These are phyloP conservation scores for Furnarius figulus DNA, from an alignment of 2,113 vertebrate genomes.

Conservation along the genomic window DNA sequence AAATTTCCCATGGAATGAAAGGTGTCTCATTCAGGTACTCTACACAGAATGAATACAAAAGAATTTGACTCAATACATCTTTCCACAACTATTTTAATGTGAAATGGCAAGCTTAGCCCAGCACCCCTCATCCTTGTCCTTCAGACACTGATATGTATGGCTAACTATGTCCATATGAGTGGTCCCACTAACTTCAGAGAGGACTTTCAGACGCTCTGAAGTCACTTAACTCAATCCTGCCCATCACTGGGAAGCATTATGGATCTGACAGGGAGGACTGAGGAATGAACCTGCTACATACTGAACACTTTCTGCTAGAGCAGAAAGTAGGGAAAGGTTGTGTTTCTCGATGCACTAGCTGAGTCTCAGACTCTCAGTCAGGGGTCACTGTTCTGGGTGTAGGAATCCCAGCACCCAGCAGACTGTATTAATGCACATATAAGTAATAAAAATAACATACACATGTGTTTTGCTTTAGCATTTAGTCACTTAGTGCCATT, in stretches of 20 bases:
- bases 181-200: constrained; percentile 4
- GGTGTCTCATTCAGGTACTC: background rate
- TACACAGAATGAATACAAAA: background rate
- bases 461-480: background rate
- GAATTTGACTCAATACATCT: background rate
- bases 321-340: background rate
- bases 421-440: background rate
- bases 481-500: background rate
- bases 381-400: background rate
- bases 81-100: constrained; percentile 9
- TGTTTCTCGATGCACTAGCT: background rate
- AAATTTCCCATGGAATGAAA: background rate
- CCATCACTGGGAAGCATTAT: background rate
- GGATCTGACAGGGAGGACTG: background rate
- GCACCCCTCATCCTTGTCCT: background rate
- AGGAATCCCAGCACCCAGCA: background rate
- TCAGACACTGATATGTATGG: background rate
- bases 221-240: constrained; percentile 24
- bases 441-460: background rate
- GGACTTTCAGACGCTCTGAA: background rate
- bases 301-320: background rate
- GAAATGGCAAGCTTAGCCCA: constrained; percentile 17
- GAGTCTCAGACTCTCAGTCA: background rate
- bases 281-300: background rate
- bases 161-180: constrained; percentile 47